A percentile compares a stretch with the other conserved stretches of the same genome.
These are phyloP conservation scores for Balaeniceps rex DNA, from an alignment of 2,113 vertebrate species.

Conservation along the genomic window DNA sequence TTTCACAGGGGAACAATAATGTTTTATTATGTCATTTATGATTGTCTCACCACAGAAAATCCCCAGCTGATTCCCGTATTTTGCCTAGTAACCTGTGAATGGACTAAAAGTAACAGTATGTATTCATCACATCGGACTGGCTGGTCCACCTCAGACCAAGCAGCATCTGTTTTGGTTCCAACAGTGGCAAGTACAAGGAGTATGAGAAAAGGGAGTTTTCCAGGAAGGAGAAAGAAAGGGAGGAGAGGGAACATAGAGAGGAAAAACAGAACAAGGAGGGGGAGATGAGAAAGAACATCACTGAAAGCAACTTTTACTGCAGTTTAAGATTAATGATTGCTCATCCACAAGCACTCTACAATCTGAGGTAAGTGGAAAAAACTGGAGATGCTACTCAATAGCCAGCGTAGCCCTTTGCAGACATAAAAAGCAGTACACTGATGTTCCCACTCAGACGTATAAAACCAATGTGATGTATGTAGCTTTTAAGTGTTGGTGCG, in stretches of 20 bases:
- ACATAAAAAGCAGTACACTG: constrained; percentile 37
- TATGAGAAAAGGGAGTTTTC: neutral
- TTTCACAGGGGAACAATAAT: neutral
- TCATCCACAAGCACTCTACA: neutral
- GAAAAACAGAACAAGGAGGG: neutral
- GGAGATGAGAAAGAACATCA: neutral
- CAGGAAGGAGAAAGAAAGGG: neutral
- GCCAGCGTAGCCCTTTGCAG: constrained; percentile 36
- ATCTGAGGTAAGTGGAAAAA: constrained; percentile 38
- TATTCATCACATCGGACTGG: neutral
- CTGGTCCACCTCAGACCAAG: neutral
- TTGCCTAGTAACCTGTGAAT: neutral
- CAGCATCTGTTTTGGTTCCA: neutral
- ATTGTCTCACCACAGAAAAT: neutral
- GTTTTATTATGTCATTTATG: neutral
- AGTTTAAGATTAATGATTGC: constrained; percentile 38
- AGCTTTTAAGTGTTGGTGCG: constrained; percentile 41
- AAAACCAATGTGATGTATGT: constrained; percentile 54
- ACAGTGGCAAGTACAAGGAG: neutral
- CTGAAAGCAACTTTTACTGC: constrained; percentile 21
- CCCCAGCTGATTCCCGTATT: neutral
- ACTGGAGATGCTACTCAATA: constrained; percentile 43
- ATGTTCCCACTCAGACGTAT: constrained; percentile 50
- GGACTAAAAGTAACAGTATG: neutral
- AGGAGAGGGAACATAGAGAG: neutral